Evolutionary conservation across 2,797 vertebrate species (phyloP).

Genomic region (Anas bahamensis): DNA sequence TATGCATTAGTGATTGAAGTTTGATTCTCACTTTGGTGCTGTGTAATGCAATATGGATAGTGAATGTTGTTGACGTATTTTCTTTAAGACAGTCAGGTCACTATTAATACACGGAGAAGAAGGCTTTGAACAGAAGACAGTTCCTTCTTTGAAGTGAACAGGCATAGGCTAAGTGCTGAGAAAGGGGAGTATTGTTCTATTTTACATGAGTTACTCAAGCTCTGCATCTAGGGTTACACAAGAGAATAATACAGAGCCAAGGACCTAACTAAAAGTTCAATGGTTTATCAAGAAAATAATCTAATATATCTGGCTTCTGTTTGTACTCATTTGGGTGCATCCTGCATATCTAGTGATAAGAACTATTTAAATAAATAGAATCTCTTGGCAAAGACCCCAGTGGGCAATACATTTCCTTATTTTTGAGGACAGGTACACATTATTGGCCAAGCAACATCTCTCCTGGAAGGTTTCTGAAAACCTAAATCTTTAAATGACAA

Average conservation of each 20-base stretch:
- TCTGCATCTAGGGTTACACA: conserved; percentile 25
- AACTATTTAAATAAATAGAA: not conserved
- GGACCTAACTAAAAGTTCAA: not conserved
- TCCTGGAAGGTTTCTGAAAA: not conserved
- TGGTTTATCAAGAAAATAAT: not conserved
- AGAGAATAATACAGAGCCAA: not conserved
- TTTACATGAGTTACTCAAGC: not conserved
- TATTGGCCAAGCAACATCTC: not conserved
- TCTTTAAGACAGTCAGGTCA: not conserved
- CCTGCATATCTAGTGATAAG: not conserved
- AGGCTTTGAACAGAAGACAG: conserved; percentile 4
- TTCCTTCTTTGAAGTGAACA: conserved; percentile 19
- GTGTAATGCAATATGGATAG: not conserved
- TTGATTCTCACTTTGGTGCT: not conserved
- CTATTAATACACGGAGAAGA: not conserved
- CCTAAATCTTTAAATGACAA: not conserved
- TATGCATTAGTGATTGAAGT: not conserved
- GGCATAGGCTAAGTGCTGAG: not conserved
- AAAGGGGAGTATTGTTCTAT: not conserved
- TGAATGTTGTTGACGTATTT: conserved; percentile 31
- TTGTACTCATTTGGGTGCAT: not conserved
- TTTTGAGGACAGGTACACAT: not conserved
- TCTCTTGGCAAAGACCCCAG: not conserved
- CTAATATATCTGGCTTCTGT: not conserved
- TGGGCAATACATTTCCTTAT: not conserved